Percentiles rank a stretch among this genome's conserved stretches.
phyloP scores from a whole-genome alignment of 2,797 vertebrate genomes.

The Catharus ustulatus region DNA sequence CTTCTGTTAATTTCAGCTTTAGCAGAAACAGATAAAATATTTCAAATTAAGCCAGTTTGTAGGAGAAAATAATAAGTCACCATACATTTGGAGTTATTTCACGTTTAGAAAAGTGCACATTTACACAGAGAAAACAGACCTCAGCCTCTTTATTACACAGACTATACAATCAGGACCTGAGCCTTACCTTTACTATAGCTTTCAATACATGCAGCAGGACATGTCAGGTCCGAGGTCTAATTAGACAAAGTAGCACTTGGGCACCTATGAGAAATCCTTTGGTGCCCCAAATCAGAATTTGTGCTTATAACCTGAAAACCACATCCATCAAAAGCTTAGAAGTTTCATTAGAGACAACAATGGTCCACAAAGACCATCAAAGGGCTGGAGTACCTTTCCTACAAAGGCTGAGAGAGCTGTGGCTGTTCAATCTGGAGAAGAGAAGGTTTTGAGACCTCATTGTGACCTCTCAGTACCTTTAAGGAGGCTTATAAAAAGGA shows the following conservation, averaged over 20 bases:
- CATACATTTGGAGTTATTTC: not conserved
- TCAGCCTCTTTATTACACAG: not conserved
- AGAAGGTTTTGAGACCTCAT: not conserved
- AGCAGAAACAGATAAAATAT: not conserved
- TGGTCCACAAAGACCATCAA: not conserved
- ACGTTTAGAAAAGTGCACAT: not conserved
- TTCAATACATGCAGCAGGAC: not conserved
- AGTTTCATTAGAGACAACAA: not conserved
- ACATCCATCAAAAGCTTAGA: not conserved
- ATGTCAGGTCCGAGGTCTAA: not conserved
- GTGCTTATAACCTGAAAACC: not conserved
- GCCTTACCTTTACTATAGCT: not conserved
- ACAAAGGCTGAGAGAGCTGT: not conserved
- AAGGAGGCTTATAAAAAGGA: not conserved
- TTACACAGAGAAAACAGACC: not conserved
- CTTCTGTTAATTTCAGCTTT: not conserved
- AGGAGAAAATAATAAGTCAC: not conserved
- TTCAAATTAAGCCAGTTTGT: not conserved
- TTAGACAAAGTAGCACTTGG: not conserved
- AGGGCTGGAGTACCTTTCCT: not conserved
- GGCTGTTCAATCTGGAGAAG: not conserved
- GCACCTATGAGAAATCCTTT: not conserved
- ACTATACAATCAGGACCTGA: not conserved
- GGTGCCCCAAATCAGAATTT: not conserved
- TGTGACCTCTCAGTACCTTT: not conserved